Evolutionary conservation across 2,113 vertebrate species (phyloP).

Genomic region (Psilopsiagon aurifrons): DNA sequence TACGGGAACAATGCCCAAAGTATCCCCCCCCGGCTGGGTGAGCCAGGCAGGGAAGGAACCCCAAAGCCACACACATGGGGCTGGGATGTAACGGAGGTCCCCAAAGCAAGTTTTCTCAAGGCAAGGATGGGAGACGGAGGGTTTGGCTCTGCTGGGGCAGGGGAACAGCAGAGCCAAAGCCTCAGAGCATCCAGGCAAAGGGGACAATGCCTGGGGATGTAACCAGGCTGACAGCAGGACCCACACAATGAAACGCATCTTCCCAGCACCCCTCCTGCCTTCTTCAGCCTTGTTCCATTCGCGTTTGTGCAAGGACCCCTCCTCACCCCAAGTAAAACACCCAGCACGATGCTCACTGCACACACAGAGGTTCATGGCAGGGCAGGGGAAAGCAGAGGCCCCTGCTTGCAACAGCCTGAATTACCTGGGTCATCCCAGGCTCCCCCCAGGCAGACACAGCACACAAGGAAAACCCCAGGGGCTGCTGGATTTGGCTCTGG

Average conservation of each 20-base stretch:
- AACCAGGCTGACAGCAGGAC: background rate
- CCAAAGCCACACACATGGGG: background rate
- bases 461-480: background rate
- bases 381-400: background rate
- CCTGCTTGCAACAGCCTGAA: background rate
- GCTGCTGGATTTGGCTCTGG: slow-evolving; percentile 10
- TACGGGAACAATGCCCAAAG: background rate
- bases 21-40: background rate
- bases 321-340: background rate
- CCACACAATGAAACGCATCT: background rate
- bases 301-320: background rate
- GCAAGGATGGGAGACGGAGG: background rate
- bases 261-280: background rate
- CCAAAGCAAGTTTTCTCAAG: background rate
- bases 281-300: background rate
- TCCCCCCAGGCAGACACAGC: background rate
- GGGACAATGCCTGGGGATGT: background rate
- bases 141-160: background rate
- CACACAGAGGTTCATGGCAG: background rate
- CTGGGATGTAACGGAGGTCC: background rate
- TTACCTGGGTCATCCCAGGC: background rate
- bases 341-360: accelerated
- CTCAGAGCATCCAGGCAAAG: background rate
- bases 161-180: background rate
- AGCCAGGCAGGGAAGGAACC: background rate